Base-by-base conservation (phyloP, 1,140 invertebrate species). In the Heliothis virescens region DNA sequence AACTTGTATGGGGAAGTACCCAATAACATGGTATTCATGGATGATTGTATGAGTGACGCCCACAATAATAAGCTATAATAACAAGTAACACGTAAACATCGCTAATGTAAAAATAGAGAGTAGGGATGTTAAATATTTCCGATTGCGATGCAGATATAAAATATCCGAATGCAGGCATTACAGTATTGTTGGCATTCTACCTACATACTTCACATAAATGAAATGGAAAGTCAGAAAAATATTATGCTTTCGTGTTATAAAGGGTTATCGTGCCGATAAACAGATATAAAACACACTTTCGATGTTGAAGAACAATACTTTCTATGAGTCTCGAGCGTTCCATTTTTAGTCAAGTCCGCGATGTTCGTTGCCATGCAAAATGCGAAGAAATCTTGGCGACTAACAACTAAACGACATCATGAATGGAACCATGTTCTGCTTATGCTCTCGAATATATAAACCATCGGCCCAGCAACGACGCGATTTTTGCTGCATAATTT, bases 401-500 rank as follows among this genome's bases (percentile, higher is more conserved):
- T 50, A 52, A 53, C 21, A 73, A 81, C 82, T 86, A 67, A 55
- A 83, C 79, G 73, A 82, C 73, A 82, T 85, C 71, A 88, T 86
- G 85, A 88, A 89, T 82, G 83, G 83, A 88, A 88, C 87, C 79
- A 85, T 90, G 81, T 83, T 86, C 85, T 89, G 86, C 80, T 87
- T 85, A 78, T 88, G 82, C 69, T 80, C 81, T 86, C 50, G 67
- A 87, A 91, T 83, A 83, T 84, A 81, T 82, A 78, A 84, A 72
- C 67, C 82, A 91, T 86, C 86, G 80, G 86, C 83, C 79, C 82
- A 87, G 81, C 87, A 80, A 88, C 84, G 86, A 89, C 87, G 87
- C 86, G 87, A 92, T 90, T 94, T 95, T 93, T 89, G 90, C 92
- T 94, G 93, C 92, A 94, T 92, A 92, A 92, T 94, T 94, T 95